Evolutionary conservation across 1,140 invertebrate species (phyloP), one percentile per base, ranked within the genome.

Genomic region (Bombyx mandarina): DNA sequence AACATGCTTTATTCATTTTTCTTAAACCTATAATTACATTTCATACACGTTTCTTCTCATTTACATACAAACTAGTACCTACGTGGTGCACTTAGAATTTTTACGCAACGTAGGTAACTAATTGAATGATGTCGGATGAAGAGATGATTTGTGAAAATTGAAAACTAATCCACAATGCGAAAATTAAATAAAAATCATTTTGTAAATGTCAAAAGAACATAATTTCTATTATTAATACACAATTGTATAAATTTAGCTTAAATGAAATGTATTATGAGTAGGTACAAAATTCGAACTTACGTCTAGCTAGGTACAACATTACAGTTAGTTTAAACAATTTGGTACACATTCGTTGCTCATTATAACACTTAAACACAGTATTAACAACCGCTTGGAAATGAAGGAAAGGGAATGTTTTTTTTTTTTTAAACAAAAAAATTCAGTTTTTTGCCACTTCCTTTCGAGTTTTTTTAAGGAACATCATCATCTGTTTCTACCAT

Each of bases 281-380:
- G 65, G 68, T 70, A 77, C 65, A 67, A 63, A 58, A 69, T 65
- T 65, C 67, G 60, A 80, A 79, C 79, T 82, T 82, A 82, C 67
- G 22, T 54, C 75, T 86, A 86, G 50, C 73, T 82, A 85, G 71
- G 69, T 81, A 83, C 71, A 82, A 78, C 60, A 77, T 73, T 83
- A 83, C 71, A 75, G 26, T 51, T 35, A 51, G 69, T 79, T 73
- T 74, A 72, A 61, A 80, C 71, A 85, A 82, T 86, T 85, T 86
- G 83, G 83, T 86, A 83, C 79, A 82, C 74, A 80, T 86, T 86
- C 83, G 83, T 86, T 86, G 83, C 81, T 84, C 78, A 73, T 77
- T 79, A 79, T 75, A 71, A 73, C 64, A 68, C 75, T 72, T 65
- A 69, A 71, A 77, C 66, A 75, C 56, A 51, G 26, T 51, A 63